Evolutionary conservation across 2,888 invertebrate genomes (phyloP).

Genomic region (Lasioglossum morio): DNA sequence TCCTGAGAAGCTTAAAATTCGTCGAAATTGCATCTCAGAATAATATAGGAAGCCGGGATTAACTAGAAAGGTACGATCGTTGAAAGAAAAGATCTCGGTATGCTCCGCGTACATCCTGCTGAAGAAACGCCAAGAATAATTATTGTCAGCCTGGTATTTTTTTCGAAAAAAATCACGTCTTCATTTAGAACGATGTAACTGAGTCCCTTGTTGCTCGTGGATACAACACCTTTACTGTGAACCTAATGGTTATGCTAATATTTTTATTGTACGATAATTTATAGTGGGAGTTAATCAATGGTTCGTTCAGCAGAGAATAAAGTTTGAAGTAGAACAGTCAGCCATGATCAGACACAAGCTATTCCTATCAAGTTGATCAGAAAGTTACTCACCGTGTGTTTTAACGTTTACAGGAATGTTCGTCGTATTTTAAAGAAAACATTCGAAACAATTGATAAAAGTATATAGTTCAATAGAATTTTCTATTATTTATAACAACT

Average conservation of each 20-base stretch:
- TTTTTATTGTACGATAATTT: too few relatives aligned
- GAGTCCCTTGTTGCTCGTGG: too few relatives aligned
- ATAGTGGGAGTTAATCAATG: not conserved
- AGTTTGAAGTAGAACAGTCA: not conserved
- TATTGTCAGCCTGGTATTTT: not conserved
- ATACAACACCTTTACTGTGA: too few relatives aligned
- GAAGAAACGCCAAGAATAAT: not conserved
- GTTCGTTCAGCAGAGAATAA: not conserved
- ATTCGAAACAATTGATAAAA: too few relatives aligned
- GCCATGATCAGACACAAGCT: not conserved
- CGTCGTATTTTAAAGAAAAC: too few relatives aligned
- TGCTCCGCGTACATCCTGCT: not conserved
- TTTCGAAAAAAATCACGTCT: not conserved
- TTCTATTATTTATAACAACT: too few relatives aligned
- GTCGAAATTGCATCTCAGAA: not conserved
- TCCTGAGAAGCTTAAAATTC: constrained; percentile 10
- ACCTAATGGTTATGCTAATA: too few relatives aligned
- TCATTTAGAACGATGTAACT: not conserved
- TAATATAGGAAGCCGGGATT: not conserved
- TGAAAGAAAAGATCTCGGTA: not conserved
- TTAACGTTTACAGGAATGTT: not conserved
- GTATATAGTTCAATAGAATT: too few relatives aligned
- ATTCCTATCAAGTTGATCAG: not conserved
- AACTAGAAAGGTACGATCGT: not conserved
- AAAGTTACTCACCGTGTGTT: not conserved